Percentiles rank a stretch among this genome's conserved stretches.
Conservation (phyloP, 30 jellyfish, hydroid and myxozoan genomes). For the Aurelia sp. region DNA sequence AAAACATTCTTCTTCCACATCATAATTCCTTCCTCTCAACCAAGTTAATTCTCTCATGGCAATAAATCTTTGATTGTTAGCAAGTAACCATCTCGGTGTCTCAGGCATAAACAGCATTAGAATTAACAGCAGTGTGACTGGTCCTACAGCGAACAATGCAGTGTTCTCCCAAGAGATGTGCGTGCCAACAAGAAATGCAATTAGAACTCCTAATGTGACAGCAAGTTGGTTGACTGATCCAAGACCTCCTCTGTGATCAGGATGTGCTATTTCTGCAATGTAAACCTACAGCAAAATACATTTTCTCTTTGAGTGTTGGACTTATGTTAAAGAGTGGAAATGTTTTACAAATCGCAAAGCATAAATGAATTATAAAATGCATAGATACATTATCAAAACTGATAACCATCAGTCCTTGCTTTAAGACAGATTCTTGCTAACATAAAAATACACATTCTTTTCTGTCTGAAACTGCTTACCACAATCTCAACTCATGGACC, state of each 20-base stretch:
- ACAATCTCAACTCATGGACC: too few relatives aligned
- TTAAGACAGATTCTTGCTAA: too few relatives aligned
- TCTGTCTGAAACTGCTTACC: too few relatives aligned
- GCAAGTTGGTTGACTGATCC: conserved; percentile 97
- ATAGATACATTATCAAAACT: too few relatives aligned
- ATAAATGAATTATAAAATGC: too few relatives aligned
- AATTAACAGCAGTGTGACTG: conserved; percentile 69
- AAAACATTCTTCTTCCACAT: conserved; percentile 93
- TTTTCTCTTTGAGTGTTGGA: not conserved
- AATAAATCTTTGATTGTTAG: conserved; percentile 75
- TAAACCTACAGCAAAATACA: conserved; percentile 57
- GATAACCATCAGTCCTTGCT: too few relatives aligned
- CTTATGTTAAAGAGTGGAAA: too few relatives aligned
- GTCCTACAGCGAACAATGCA: conserved; percentile 82
- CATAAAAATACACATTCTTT: too few relatives aligned
- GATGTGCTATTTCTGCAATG: conserved; percentile 92
- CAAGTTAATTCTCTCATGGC: conserved; percentile 78
- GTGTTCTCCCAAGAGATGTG: conserved; percentile 80
- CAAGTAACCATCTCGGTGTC: conserved; percentile 97
- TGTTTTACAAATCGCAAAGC: too few relatives aligned
- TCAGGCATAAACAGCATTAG: conserved; percentile 94
- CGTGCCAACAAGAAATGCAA: conserved; percentile 80
- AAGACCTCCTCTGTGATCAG: conserved; percentile 92
- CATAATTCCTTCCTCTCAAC: conserved; percentile 92
- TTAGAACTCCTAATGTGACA: conserved; percentile 73